Evolutionary conservation across 2,113 vertebrate species (phyloP).

Genomic region (Actenoides lindsayi): DNA sequence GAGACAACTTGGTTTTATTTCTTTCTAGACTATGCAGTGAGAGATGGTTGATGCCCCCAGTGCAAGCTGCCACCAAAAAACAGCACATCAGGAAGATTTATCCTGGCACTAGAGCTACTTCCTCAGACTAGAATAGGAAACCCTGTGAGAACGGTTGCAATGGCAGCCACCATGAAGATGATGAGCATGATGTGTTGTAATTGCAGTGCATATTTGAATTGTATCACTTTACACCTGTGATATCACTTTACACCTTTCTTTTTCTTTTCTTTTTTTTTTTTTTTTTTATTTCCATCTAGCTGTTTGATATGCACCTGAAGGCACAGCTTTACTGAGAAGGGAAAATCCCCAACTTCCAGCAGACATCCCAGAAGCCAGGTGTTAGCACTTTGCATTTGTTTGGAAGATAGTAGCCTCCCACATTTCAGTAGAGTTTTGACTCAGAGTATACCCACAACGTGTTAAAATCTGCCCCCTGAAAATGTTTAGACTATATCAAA

Average conservation of each 20-base stretch:
- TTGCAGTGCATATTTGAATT: neutral
- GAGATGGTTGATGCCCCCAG: neutral
- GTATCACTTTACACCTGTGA: neutral
- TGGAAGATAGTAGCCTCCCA: neutral
- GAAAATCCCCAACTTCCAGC: neutral
- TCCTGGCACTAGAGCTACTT: neutral
- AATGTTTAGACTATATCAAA: neutral
- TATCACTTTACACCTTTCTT: neutral
- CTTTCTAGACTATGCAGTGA: neutral
- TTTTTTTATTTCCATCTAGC: no score
- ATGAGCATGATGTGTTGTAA: neutral
- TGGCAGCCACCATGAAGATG: neutral
- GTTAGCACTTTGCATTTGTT: neutral
- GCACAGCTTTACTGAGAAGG: neutral
- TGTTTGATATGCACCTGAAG: neutral
- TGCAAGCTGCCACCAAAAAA: conserved; percentile 2
- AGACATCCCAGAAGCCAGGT: neutral
- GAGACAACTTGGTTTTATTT: conserved; percentile 29
- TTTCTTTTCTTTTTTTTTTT: no score
- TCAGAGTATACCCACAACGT: neutral
- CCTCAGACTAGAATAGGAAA: neutral
- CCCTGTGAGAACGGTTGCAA: neutral
- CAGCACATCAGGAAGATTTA: neutral
- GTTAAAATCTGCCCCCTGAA: neutral
- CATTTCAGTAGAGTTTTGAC: neutral